Evolutionary conservation across 2,888 invertebrate species (phyloP).

Genomic region (Andrena praecox): DNA sequence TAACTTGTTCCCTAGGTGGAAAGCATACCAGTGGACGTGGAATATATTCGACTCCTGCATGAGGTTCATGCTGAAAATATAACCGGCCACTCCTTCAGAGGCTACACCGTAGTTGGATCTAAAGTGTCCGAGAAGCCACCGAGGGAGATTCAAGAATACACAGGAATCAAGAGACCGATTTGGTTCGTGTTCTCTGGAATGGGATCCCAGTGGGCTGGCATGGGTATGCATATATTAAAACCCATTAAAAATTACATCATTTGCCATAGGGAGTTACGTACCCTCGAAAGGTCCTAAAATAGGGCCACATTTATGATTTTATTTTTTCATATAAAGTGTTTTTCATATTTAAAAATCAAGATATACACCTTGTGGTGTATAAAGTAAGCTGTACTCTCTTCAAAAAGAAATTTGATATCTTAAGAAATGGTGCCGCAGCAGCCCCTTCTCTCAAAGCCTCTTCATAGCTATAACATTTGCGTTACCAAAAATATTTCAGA

Average conservation of each 20-base stretch:
- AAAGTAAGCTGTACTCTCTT: too few species aligned
- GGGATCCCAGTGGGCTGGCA: constrained; percentile 69
- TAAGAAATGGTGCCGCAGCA: too few species aligned
- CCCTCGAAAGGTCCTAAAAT: too few species aligned
- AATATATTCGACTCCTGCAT: constrained; percentile 88
- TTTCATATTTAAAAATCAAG: too few species aligned
- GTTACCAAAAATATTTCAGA: too few species aligned
- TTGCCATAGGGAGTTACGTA: too few species aligned
- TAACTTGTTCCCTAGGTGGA: constrained; percentile 79
- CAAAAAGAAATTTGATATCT: too few species aligned
- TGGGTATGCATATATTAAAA: constrained; percentile 46
- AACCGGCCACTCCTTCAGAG: constrained; percentile 90
- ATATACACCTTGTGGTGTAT: too few species aligned
- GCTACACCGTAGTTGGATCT: constrained; percentile 88
- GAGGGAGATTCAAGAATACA: constrained; percentile 87
- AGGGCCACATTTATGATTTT: too few species aligned
- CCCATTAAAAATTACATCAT: neutral
- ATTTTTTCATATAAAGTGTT: too few species aligned
- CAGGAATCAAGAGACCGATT: constrained; percentile 89
- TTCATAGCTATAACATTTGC: too few species aligned
- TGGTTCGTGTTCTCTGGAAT: constrained; percentile 93
- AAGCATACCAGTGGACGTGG: constrained; percentile 87
- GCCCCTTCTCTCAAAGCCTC: too few species aligned
- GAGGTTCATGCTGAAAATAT: constrained; percentile 86
- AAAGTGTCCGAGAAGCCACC: constrained; percentile 79